Conservation (phyloP, 2,888 invertebrate species). For the Luperina nickerlii region DNA sequence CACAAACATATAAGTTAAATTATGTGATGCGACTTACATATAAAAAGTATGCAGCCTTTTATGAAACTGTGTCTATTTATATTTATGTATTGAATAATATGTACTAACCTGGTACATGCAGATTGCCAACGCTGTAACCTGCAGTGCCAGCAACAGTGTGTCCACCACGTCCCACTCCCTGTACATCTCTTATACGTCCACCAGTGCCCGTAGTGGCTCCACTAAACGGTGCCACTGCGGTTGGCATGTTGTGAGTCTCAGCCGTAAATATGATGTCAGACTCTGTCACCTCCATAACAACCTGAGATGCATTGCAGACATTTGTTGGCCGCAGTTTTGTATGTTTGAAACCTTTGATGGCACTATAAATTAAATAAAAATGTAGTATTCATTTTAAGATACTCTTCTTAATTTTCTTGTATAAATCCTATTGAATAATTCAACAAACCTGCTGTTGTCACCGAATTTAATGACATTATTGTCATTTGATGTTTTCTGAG, state of each 20-base stretch:
- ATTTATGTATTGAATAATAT: not conserved
- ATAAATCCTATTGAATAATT: conserved; percentile 2
- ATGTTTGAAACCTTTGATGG: conserved; percentile 95
- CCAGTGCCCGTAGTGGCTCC: conserved; percentile 99
- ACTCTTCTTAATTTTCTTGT: not conserved
- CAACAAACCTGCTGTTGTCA: conserved; percentile 96
- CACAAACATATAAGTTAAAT: not conserved
- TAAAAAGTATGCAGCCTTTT: not conserved
- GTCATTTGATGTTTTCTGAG: conserved; percentile 95
- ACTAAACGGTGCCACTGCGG: conserved; percentile 99
- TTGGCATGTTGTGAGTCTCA: conserved; percentile 99
- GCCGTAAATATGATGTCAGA: conserved; percentile 99
- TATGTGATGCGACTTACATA: not conserved
- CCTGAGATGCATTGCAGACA: conserved; percentile 90
- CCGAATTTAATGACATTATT: conserved; percentile 99
- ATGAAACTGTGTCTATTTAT: not conserved
- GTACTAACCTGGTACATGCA: conserved; percentile 94
- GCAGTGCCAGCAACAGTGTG: conserved; percentile 98
- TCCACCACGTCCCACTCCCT: conserved; percentile 98
- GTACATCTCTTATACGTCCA: conserved; percentile 98
- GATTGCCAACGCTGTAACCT: conserved; percentile 98
- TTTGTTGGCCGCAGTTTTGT: conserved; percentile 92
- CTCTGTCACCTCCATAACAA: conserved; percentile 90
- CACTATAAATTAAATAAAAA: conserved; percentile 84
- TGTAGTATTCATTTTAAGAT: not conserved